Percentiles rank a stretch among this genome's conserved stretches.
These are phyloP conservation scores for Catharus fuscescens DNA, from an alignment of 2,113 vertebrate genomes.

Conservation along the genomic window DNA sequence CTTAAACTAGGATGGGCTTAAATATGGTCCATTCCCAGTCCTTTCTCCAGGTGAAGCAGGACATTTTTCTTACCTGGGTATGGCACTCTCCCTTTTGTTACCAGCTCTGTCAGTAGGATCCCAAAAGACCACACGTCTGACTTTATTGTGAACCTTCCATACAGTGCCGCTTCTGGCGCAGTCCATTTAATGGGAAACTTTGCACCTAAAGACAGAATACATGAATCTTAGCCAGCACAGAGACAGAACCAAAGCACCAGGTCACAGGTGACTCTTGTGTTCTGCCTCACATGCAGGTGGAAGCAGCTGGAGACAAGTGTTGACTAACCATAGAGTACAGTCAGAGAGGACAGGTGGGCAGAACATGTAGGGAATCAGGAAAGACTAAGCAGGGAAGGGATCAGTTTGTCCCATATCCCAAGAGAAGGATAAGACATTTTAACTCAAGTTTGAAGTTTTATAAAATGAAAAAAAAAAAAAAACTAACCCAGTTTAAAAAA, in stretches of 20 bases:
- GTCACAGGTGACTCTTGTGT: not conserved
- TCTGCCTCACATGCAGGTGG: not conserved
- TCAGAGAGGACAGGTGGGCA: not conserved
- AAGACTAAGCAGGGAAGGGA: not conserved
- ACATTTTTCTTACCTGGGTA: slow-evolving; percentile 89
- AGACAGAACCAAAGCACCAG: not conserved
- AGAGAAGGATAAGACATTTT: not conserved
- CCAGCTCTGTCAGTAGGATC: slow-evolving; percentile 94
- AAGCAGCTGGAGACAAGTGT: not conserved
- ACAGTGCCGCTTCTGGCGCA: slow-evolving; percentile 92
- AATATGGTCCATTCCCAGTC: not conserved
- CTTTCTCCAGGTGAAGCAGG: not conserved
- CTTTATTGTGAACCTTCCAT: slow-evolving; percentile 98
- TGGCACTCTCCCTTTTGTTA: slow-evolving; percentile 96
- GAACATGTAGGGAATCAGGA: not conserved
- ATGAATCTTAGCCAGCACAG: not conserved
- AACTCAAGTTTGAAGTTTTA: not conserved
- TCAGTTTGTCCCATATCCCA: not conserved
- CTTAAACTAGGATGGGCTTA: not conserved
- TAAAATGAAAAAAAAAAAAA: not conserved
- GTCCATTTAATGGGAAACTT: slow-evolving; percentile 99
- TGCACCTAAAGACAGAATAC: slow-evolving; percentile 80
- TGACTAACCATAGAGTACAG: not conserved
- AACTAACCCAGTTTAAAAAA: not conserved
- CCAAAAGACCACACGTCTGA: slow-evolving; percentile 98